These are phyloP conservation scores for Celastrina argiolus DNA, from an alignment of 2,888 invertebrate species.

Conservation along the genomic window DNA sequence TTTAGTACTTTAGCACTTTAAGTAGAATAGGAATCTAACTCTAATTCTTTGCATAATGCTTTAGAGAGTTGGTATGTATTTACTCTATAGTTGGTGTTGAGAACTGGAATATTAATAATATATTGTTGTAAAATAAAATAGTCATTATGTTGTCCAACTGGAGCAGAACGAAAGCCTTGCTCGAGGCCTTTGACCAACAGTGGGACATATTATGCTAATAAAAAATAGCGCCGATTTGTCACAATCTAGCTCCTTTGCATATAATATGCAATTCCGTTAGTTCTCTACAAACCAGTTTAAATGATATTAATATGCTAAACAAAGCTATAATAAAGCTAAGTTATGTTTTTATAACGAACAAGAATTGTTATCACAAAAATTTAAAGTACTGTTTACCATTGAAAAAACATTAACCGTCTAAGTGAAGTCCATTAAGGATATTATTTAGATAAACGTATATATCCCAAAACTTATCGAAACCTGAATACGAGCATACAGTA, in stretches of 20 bases:
- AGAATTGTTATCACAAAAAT: conserved; percentile 4
- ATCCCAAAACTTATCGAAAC: neutral
- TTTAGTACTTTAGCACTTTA: too few species aligned
- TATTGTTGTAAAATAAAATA: too few species aligned
- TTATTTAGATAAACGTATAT: conserved; percentile 1
- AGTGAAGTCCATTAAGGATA: neutral
- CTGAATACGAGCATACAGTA: neutral
- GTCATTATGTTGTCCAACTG: too few species aligned
- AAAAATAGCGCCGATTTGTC: neutral
- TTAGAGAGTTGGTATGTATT: too few species aligned
- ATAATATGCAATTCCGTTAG: neutral
- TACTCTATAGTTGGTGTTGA: too few species aligned
- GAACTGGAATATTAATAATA: too few species aligned
- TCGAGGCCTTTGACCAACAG: too few species aligned
- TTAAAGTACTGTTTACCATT: neutral
- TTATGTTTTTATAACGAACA: neutral
- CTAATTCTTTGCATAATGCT: too few species aligned
- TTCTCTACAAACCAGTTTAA: neutral
- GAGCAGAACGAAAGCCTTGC: too few species aligned
- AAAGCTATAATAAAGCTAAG: neutral
- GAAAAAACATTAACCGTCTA: neutral
- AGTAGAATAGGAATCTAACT: too few species aligned
- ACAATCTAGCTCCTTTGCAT: neutral
- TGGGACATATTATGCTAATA: too few species aligned
- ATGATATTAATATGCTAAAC: neutral